Evolutionary conservation across 2,888 invertebrate species (phyloP).

Genomic region (Aethes cnicana): DNA sequence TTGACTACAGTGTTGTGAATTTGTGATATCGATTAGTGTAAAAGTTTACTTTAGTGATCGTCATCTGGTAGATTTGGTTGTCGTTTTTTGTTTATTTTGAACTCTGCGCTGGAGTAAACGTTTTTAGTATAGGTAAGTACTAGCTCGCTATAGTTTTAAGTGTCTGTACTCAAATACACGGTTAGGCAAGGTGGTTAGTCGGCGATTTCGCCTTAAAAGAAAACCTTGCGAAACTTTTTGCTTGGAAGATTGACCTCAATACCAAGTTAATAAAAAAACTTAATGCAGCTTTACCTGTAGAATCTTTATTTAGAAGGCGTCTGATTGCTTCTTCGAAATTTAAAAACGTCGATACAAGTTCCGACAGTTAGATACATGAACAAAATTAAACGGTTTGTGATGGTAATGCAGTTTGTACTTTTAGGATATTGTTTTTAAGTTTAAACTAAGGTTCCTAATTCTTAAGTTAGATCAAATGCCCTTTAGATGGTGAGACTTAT

Average conservation of each 20-base stretch:
- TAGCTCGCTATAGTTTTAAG: constrained; percentile 29
- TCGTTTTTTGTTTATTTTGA: constrained; percentile 42
- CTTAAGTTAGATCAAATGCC: no score
- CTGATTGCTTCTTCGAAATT: neutral
- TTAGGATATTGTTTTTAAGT: no score
- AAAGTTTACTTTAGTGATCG: constrained; percentile 11
- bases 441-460: no score
- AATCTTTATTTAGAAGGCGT: neutral
- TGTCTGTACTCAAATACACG: constrained; percentile 21
- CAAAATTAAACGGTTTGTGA: no score
- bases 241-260: constrained; percentile 53
- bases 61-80: constrained; percentile 39
- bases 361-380: no score
- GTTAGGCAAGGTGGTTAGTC: constrained; percentile 30
- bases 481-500: no score
- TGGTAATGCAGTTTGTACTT: no score
- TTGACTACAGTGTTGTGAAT: constrained; percentile 21
- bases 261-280: constrained; percentile 30
- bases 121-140: neutral
- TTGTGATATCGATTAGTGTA: constrained; percentile 15
- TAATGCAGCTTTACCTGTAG: constrained; percentile 3
- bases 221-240: constrained; percentile 53
- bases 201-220: constrained; percentile 51
- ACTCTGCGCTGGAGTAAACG: constrained; percentile 11
- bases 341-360: neutral